A percentile compares a stretch with the other conserved stretches of the same genome.
phyloP scores from a whole-genome alignment of 1,140 invertebrate species.

The Condylostylus longicornis region DNA sequence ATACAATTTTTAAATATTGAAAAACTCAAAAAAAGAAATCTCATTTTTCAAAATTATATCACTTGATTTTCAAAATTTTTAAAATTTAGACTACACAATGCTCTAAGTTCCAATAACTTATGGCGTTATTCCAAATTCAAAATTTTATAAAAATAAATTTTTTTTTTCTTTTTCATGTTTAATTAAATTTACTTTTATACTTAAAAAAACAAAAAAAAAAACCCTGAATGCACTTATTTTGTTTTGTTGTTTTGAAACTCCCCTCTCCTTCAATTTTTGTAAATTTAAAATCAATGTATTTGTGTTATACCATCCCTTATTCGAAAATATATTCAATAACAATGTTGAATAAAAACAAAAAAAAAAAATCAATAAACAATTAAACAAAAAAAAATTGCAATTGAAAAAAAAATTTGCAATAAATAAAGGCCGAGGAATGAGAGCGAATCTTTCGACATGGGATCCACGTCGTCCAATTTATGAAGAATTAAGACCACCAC shows the following conservation, averaged over 20 bases:
- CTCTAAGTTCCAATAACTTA: no score
- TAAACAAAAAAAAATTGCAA: background rate
- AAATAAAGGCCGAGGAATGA: slow-evolving; percentile 28
- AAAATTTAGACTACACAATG: no score
- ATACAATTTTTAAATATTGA: no score
- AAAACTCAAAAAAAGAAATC: no score
- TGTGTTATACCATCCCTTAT: background rate
- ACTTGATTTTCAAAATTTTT: no score
- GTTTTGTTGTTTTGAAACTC: background rate
- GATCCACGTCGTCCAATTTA: slow-evolving; percentile 73
- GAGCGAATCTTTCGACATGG: slow-evolving; percentile 65
- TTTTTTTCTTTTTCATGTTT: no score
- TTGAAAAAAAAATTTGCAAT: slow-evolving; percentile 7
- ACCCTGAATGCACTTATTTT: background rate
- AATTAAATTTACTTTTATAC: background rate
- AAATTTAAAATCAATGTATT: background rate
- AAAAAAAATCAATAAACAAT: slow-evolving; percentile 8
- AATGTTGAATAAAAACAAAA: slow-evolving; percentile 7
- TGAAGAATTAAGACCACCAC: slow-evolving; percentile 57
- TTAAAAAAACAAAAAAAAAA: background rate
- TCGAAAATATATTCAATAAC: no score
- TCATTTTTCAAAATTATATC: no score
- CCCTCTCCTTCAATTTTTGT: background rate
- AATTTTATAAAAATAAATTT: no score
- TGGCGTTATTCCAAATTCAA: no score